phyloP scores from a whole-genome alignment of 2,113 vertebrate genomes.

The Cygnus buccinator region DNA sequence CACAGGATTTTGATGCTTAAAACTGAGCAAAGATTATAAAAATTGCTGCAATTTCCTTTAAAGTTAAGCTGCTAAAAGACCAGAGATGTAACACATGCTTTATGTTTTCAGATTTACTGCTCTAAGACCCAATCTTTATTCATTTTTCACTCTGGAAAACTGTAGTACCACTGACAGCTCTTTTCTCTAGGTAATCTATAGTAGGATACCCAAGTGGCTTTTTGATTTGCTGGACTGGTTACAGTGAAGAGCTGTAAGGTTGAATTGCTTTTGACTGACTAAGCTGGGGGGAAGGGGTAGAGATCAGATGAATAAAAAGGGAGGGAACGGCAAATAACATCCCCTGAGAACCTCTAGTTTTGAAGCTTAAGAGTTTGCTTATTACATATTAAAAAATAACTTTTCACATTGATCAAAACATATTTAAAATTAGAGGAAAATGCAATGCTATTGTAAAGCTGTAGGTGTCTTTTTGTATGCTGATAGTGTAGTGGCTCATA shows the following conservation, averaged over 20 bases:
- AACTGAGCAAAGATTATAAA: neutral
- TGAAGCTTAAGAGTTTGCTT: neutral
- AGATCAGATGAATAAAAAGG: neutral
- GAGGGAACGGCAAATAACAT: neutral
- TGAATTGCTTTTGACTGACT: conserved; percentile 2
- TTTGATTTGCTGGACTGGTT: neutral
- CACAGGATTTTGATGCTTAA: neutral
- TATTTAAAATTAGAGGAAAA: neutral
- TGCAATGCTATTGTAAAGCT: neutral
- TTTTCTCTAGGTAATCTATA: neutral
- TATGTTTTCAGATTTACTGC: neutral
- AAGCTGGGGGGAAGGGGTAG: neutral
- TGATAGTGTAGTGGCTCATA: neutral
- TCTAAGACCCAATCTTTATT: neutral
- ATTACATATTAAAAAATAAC: neutral
- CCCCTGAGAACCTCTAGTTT: neutral
- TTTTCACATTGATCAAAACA: neutral
- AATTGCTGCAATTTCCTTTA: neutral
- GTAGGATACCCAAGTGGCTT: neutral
- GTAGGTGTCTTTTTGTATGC: neutral
- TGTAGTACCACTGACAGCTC: neutral
- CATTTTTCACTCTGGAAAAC: neutral
- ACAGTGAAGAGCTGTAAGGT: neutral
- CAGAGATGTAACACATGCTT: neutral
- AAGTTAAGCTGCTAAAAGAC: neutral